Conservation (phyloP, 2,113 vertebrate genomes). For the Forbesichthys agassizii region DNA sequence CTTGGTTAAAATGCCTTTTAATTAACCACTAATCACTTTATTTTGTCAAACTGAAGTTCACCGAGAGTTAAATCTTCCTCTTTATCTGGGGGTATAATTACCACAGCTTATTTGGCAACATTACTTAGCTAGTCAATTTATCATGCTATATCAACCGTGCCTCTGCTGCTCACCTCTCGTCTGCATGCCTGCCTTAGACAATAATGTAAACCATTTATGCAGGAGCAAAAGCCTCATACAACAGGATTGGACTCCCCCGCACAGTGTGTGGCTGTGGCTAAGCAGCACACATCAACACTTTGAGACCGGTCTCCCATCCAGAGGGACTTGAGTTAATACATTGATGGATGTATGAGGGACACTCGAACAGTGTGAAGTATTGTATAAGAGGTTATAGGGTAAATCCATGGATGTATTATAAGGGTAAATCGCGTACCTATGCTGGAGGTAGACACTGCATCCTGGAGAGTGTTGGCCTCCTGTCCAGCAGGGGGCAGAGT, state of each 20-base stretch:
- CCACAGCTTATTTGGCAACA: conserved; percentile 26
- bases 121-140: conserved; percentile 48
- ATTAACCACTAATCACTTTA: conserved; percentile 60
- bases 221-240: conserved; percentile 28
- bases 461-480: conserved; percentile 28
- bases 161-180: conserved; percentile 16
- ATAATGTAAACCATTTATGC: conserved; percentile 31
- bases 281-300: conserved; percentile 11
- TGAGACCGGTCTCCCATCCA: neutral
- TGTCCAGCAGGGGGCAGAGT: conserved; percentile 44
- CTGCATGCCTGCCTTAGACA: conserved; percentile 10
- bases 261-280: neutral
- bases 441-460: neutral
- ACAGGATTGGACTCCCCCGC: conserved; percentile 11
- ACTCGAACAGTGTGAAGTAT: neutral
- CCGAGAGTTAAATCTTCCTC: conserved; percentile 49
- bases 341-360: neutral
- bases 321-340: neutral
- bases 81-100: conserved; percentile 50
- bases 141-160: conserved; percentile 44
- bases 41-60: conserved; percentile 52
- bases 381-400: too few relatives aligned
- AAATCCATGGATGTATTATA: neutral
- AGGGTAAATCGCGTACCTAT: conserved; percentile 36
- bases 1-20: conserved; percentile 58